Evolutionary conservation across 2,113 vertebrate genomes (phyloP), one percentile per base, ranked within the genome.

Genomic region (Engraulis encrasicolus): DNA sequence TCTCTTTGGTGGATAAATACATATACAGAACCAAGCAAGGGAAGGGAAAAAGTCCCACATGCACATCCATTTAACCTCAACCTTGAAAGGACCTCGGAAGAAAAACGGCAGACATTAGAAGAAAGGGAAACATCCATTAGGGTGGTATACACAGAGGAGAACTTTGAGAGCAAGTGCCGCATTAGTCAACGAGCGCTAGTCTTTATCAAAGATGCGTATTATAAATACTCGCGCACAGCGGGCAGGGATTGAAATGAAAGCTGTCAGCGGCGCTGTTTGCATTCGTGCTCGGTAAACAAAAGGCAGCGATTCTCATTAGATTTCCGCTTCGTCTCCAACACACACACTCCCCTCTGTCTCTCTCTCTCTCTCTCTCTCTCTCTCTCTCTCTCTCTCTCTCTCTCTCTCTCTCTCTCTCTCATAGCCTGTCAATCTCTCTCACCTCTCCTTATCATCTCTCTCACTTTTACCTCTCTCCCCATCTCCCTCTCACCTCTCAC

Each of bases 231-330:
- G 48, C 91, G 48, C 91, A 86, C 88, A 89, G 91, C 84, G 83
- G 90, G 83, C 54, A 31, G 48, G 34, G 52, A 66, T 74, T 86
- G 90, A 88, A 92, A 93, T 90, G 87, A 86, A 91, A 85, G 40
- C 83, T 20, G 77, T 77, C 61, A 78, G 49, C 45, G 19, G n/a
- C 86, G 89, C 87, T 90, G 88, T 91, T 92, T 92, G 88, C 88
- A 87, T 91, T 82, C 54, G 81, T 83, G 81, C 88, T 89, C 86
- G 80, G 48, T 91, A 90, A 93, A 94, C 90, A 91, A 92, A 91
- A 90, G 81, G 81, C 84, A 81, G 31, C 20, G 14, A 34, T 87
- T 90, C 88, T 89, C 86, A 85, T 84, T 86, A 83, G 82, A 77
- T 78, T 71, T 85, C 61, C 31, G 14, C 48, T 31, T 37, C 27